These are phyloP conservation scores for Andrena fulva DNA, from an alignment of 2,888 invertebrate species.

Conservation along the genomic window DNA sequence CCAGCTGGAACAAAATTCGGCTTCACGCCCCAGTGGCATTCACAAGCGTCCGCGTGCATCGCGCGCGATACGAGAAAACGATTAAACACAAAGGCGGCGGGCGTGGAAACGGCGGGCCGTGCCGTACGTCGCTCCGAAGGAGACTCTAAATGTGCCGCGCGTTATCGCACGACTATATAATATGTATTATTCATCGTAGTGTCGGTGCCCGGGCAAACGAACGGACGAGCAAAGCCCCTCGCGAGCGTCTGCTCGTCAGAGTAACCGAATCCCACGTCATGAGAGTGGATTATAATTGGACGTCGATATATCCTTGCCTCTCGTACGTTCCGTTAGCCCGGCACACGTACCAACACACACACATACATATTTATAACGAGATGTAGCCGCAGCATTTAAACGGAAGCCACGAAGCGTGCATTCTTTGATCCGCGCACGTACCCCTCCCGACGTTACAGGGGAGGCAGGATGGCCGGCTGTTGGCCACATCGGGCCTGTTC, in stretches of 20 bases:
- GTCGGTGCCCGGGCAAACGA: constrained; percentile 51
- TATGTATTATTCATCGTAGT: constrained; percentile 70
- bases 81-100: constrained; percentile 3
- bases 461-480: constrained; percentile 2
- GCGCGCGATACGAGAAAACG: neutral
- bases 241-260: constrained; percentile 63
- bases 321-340: constrained; percentile 25
- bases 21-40: neutral
- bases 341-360: constrained; percentile 7
- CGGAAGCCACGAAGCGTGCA: constrained; percentile 54
- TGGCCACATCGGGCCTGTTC: constrained; percentile 56
- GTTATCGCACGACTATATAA: constrained; percentile 55
- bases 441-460: constrained; percentile 58
- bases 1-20: too few species aligned
- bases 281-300: constrained; percentile 74
- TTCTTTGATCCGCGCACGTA: constrained; percentile 75
- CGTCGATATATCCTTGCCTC: constrained; percentile 69
- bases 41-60: neutral
- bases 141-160: constrained; percentile 50
- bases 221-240: constrained; percentile 53
- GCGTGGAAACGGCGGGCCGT: neutral
- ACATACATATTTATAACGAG: constrained; percentile 73
- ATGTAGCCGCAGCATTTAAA: constrained; percentile 62
- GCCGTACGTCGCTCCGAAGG: constrained; percentile 21
- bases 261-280: constrained; percentile 70